Percentiles rank a stretch among this genome's conserved stretches.
phyloP scores from a whole-genome alignment of 1,140 invertebrate species.

The Pseudoatta argentina region DNA sequence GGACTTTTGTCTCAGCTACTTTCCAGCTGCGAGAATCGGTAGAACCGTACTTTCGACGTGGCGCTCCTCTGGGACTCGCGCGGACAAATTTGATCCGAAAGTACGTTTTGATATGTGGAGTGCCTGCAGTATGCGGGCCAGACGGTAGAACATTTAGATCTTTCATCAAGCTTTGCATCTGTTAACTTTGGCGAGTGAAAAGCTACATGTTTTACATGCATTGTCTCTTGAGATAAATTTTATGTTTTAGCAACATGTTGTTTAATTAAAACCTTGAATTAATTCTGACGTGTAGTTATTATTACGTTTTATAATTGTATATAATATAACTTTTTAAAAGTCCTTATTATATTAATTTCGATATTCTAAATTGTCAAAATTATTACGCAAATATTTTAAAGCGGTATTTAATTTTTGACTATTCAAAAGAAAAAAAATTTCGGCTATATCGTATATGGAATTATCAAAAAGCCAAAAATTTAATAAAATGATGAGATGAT shows the following conservation, averaged over 20 bases:
- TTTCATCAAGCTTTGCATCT: background rate
- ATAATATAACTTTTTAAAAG: background rate
- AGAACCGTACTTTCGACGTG: conserved; percentile 14
- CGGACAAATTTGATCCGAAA: conserved; percentile 49
- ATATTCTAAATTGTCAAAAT: background rate
- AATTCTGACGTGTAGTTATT: background rate
- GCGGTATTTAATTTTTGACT: background rate
- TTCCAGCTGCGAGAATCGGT: conserved; percentile 2
- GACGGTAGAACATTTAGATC: conserved; percentile 7
- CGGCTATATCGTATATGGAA: background rate
- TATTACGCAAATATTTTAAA: background rate
- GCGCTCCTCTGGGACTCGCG: conserved; percentile 9
- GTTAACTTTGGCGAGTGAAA: conserved; percentile 26
- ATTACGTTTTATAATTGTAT: background rate
- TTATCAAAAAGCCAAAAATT: background rate
- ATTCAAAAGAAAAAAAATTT: background rate
- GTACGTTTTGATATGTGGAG: conserved; percentile 34
- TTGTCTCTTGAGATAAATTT: conserved; percentile 5
- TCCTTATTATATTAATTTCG: background rate
- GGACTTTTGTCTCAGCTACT: conserved; percentile 58
- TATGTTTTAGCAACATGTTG: background rate
- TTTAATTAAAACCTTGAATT: conserved; percentile 20
- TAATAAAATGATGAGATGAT: background rate
- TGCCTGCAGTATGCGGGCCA: background rate
- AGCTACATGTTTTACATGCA: background rate